Evolutionary conservation across 2,888 invertebrate genomes (phyloP).

Genomic region (Drepana falcataria): DNA sequence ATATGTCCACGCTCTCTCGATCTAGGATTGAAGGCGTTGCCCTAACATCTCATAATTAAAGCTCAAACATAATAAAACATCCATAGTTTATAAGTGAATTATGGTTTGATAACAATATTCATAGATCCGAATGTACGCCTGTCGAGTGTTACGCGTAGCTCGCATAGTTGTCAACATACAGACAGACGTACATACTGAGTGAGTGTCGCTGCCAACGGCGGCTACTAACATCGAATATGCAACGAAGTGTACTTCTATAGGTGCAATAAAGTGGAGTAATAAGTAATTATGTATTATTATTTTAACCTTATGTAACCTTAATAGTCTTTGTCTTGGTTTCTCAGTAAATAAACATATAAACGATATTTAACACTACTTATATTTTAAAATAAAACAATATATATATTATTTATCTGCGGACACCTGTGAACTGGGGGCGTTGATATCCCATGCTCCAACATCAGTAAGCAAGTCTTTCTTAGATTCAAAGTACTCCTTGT

Average conservation of each 20-base stretch:
- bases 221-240: slow-evolving; percentile 55
- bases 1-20: slow-evolving; percentile 15
- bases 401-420: slow-evolving; percentile 25
- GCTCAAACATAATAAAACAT: slow-evolving; percentile 14
- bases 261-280: slow-evolving; percentile 75
- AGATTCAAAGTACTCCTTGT: slow-evolving; percentile 90
- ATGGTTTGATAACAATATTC: slow-evolving; percentile 17
- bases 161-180: too few relatives aligned
- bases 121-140: slow-evolving; percentile 12
- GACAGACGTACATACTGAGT: too few relatives aligned
- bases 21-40: slow-evolving; percentile 10
- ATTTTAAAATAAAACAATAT: slow-evolving; percentile 17
- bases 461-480: slow-evolving; percentile 86
- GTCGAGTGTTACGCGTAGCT: too few relatives aligned
- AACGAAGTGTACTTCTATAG: slow-evolving; percentile 75
- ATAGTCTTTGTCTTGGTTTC: too few relatives aligned
- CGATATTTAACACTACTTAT: slow-evolving; percentile 17
- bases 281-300: slow-evolving; percentile 33
- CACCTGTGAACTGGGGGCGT: slow-evolving; percentile 28
- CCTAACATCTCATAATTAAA: slow-evolving; percentile 9
- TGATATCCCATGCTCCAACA: slow-evolving; percentile 77
- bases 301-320: slow-evolving; percentile 8
- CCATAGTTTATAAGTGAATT: slow-evolving; percentile 20
- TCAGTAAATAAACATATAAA: too few relatives aligned
- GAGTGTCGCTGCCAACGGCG: slow-evolving; percentile 28